Percentiles rank a stretch among this genome's conserved stretches.
Conservation (phyloP, 2,888 invertebrate species). For the Pyrrhosoma nymphula region DNA sequence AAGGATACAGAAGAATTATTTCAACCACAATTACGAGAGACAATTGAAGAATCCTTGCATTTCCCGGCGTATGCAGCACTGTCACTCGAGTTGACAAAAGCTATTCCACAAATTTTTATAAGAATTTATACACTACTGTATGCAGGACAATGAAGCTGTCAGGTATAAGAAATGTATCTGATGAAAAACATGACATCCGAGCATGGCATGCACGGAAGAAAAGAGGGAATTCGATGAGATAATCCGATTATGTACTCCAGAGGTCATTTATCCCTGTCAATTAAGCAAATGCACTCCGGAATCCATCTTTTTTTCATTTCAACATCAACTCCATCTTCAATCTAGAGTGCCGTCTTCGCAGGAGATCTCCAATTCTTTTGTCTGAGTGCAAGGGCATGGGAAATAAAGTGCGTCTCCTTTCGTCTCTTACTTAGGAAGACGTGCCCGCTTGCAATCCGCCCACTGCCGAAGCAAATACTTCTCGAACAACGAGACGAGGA, state of each 20-base stretch:
- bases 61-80: no score
- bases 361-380: background rate
- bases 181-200: background rate
- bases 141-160: background rate
- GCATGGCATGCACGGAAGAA: background rate
- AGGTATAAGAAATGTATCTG: background rate
- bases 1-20: no score
- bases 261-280: slow-evolving; percentile 50
- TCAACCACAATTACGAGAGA: no score
- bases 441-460: slow-evolving; percentile 13
- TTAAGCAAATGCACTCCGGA: slow-evolving; percentile 15
- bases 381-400: background rate
- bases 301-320: background rate
- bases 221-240: background rate
- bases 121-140: background rate
- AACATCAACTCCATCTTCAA: background rate
- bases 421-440: background rate
- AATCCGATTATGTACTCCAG: background rate
- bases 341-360: background rate
- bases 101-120: background rate
- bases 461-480: background rate
- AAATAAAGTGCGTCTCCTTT: background rate
- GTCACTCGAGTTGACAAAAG: no score
- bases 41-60: no score
- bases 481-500: background rate